Percentiles rank a stretch among this genome's conserved stretches.
Evolutionary conservation across 2,888 invertebrate genomes (phyloP).

Genomic region (Pasiphila rectangulata): DNA sequence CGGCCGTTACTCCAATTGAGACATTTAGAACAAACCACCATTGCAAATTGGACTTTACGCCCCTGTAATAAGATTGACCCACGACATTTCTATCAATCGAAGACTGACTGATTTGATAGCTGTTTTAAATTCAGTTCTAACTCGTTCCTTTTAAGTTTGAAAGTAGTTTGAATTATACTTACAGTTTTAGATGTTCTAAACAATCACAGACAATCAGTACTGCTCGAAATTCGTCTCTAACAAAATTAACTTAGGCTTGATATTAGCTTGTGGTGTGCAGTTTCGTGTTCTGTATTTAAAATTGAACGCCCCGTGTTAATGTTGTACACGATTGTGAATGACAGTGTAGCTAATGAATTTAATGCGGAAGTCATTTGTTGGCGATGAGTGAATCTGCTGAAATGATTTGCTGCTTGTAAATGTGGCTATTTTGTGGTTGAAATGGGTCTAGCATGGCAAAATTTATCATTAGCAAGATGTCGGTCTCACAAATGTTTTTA

Average conservation of each 20-base stretch:
- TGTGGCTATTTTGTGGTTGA: background rate
- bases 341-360: constrained; percentile 44
- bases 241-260: too few species aligned
- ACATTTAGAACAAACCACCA: constrained; percentile 36
- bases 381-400: constrained; percentile 13
- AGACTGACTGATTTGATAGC: background rate
- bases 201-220: too few species aligned
- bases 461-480: too few species aligned
- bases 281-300: constrained; percentile 39
- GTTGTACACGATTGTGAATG: constrained; percentile 41
- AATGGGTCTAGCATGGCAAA: too few species aligned
- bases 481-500: too few species aligned
- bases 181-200: too few species aligned
- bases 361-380: constrained; percentile 31
- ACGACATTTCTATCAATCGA: background rate
- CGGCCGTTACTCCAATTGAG: constrained; percentile 65
- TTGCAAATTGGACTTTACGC: constrained; percentile 7
- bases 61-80: background rate
- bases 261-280: background rate
- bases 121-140: background rate
- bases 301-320: constrained; percentile 57
- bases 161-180: too few species aligned
- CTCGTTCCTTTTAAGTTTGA: background rate
- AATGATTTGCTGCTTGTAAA: constrained; percentile 11
- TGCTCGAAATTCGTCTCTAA: too few species aligned